phyloP scores from a whole-genome alignment of 2,797 vertebrate species.

The Okamejei kenojei region DNA sequence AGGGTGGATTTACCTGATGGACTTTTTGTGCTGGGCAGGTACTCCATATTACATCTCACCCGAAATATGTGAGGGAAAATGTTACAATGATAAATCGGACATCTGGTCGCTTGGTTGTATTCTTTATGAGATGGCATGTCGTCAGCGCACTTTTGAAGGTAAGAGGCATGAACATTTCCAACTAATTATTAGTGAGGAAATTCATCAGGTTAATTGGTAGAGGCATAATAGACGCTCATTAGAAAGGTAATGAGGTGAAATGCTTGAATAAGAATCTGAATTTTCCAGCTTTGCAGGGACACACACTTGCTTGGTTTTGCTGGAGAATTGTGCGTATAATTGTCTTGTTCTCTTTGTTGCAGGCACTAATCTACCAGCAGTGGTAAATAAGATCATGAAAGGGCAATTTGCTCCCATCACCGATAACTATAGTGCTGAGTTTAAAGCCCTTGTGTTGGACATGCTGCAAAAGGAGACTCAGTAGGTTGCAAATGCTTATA shows the following conservation, averaged over 20 bases:
- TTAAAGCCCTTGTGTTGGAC: constrained; percentile 34
- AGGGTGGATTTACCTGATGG: too few relatives aligned
- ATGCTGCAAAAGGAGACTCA: constrained; percentile 28
- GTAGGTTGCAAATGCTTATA: background rate
- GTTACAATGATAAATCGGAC: constrained; percentile 29
- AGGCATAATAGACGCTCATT: background rate
- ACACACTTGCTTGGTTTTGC: too few relatives aligned
- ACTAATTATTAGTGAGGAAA: background rate
- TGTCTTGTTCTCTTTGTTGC: background rate
- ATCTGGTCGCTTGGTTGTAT: constrained; percentile 36
- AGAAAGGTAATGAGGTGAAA: background rate
- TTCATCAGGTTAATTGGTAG: background rate
- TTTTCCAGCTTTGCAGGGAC: too few relatives aligned
- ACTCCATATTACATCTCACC: constrained; percentile 30
- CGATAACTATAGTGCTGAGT: constrained; percentile 14
- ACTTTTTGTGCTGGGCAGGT: background rate
- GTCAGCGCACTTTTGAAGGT: constrained; percentile 33
- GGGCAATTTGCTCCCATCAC: constrained; percentile 33
- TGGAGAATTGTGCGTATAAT: background rate
- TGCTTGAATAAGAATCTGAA: too few relatives aligned
- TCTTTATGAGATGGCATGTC: constrained; percentile 32
- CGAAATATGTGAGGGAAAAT: constrained; percentile 31
- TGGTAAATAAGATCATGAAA: constrained; percentile 34
- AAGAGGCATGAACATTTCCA: background rate
- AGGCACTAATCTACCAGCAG: constrained; percentile 27